These are phyloP conservation scores for Odobenus rosmarus DNA, from an alignment of 2,113 vertebrate genomes.

Conservation along the genomic window DNA sequence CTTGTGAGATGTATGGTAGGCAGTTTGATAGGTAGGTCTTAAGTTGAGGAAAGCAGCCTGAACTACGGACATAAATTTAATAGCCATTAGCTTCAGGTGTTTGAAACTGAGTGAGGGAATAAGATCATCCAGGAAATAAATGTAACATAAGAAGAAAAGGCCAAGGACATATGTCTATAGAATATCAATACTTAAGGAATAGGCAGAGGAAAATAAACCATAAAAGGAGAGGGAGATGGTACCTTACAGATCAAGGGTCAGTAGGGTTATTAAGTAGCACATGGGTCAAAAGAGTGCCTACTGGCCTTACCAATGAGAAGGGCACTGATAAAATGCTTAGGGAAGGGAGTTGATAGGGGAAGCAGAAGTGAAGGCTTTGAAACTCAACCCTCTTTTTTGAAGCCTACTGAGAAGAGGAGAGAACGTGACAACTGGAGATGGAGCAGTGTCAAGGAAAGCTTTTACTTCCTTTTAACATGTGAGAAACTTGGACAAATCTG, in stretches of 20 bases:
- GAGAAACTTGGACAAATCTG: not conserved
- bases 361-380: not conserved
- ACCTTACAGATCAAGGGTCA: not conserved
- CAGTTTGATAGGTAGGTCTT: slow-evolving; percentile 2
- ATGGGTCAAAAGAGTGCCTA: not conserved
- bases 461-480: not conserved
- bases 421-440: not conserved
- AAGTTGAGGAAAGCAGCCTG: not conserved
- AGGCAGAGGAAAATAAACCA: slow-evolving; percentile 34
- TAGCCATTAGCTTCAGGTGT: slow-evolving; percentile 47
- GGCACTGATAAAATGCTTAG: not conserved
- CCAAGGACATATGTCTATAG: not conserved
- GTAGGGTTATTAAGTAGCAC: not conserved
- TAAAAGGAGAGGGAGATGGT: not conserved
- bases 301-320: not conserved
- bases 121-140: slow-evolving; percentile 5
- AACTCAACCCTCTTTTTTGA: not conserved
- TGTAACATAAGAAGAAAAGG: slow-evolving; percentile 43
- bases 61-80: slow-evolving; percentile 45
- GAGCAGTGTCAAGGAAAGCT: not conserved
- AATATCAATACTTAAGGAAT: slow-evolving; percentile 8
- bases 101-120: slow-evolving; percentile 49
- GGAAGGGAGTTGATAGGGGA: not conserved
- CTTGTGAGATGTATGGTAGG: not conserved
- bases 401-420: not conserved